Evolutionary conservation across 2,888 invertebrate genomes (phyloP).

Genomic region (Andrena praecox): DNA sequence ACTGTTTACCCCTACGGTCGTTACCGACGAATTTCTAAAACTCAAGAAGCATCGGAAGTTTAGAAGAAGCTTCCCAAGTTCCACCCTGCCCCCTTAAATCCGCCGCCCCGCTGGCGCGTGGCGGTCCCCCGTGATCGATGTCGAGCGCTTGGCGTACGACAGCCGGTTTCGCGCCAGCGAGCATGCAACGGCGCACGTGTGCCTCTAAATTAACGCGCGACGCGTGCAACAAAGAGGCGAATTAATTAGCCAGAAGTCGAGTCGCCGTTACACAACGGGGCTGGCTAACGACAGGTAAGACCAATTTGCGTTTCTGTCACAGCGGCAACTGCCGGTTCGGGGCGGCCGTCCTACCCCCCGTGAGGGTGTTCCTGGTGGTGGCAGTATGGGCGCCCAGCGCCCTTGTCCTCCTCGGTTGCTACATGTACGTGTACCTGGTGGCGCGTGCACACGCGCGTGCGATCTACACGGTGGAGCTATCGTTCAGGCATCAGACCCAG

Average conservation of each 20-base stretch:
- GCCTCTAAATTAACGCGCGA: background rate
- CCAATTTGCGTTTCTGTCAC: conserved; percentile 67
- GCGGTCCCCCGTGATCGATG: background rate
- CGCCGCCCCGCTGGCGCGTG: background rate
- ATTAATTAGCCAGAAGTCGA: conserved; percentile 19
- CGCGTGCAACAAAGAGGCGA: background rate
- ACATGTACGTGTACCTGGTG: conserved; percentile 88
- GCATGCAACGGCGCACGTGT: background rate
- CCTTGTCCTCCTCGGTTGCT: conserved; percentile 87
- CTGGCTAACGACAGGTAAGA: conserved; percentile 28
- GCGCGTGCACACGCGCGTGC: conserved; percentile 88
- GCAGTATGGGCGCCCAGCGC: conserved; percentile 88
- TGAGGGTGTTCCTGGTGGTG: conserved; percentile 87
- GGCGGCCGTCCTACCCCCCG: conserved; percentile 86
- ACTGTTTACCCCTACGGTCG: too few relatives aligned
- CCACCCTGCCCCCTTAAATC: background rate
- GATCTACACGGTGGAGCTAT: conserved; percentile 87
- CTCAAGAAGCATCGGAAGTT: background rate
- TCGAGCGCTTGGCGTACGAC: background rate
- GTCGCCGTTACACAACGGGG: conserved; percentile 13
- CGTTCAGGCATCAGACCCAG: conserved; percentile 85
- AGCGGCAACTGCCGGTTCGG: conserved; percentile 86
- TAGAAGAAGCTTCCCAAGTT: background rate
- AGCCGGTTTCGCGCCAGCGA: too few relatives aligned
- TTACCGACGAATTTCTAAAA: background rate